Base-by-base conservation (phyloP, 2,113 vertebrate species). In the Heptranchias perlo region DNA sequence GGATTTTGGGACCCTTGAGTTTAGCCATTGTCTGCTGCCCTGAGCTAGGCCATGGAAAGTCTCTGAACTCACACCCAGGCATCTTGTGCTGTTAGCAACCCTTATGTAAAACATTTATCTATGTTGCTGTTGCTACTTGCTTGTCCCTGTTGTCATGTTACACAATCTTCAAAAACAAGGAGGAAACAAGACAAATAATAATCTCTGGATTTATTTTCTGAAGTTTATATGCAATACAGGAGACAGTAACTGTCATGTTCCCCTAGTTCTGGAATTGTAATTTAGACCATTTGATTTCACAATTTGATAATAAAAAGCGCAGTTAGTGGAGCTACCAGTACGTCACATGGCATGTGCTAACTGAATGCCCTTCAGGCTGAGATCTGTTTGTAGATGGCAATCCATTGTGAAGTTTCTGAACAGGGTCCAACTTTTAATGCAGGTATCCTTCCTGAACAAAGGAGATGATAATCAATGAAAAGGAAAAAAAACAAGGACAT, bases 381-480 rank as follows among this genome's bases (percentile, higher is more conserved):
- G 61, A 65, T 47, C 35, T 44, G n/a, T 47, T 61, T 64, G 58
- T 52, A 94, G 31, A 94, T 94, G n/a, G 1, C n/a, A 94, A 44
- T 92, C 58, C n/a, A 39, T n/a, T 44, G n/a, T 18, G 21, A 39
- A 18, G 62, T 65, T 64, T 94, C 39, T 94, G 92, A 65, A 64
- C 61, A 25, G 18, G 13, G 58, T 65, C 92, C 92, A 94, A 94
- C 16, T 65, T 93, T 62, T 39, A 94, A 64, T 94, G 61, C 35
- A 65, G 35, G 61, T 61, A 39, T 64, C n/a, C 61, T 62, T 65
- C 58, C 62, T 44, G 61, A 21, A 8, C 92, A 65, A 64, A 64
- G 39, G 31, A 93, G 58, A 93, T 62, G 14, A 62, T n/a, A 92
- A 92, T 61, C 89, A 92, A 92, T 92, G 89, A 92, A 64, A 64